Evolutionary conservation across 2,113 vertebrate genomes (phyloP).

Genomic region (Hystrix cristata): DNA sequence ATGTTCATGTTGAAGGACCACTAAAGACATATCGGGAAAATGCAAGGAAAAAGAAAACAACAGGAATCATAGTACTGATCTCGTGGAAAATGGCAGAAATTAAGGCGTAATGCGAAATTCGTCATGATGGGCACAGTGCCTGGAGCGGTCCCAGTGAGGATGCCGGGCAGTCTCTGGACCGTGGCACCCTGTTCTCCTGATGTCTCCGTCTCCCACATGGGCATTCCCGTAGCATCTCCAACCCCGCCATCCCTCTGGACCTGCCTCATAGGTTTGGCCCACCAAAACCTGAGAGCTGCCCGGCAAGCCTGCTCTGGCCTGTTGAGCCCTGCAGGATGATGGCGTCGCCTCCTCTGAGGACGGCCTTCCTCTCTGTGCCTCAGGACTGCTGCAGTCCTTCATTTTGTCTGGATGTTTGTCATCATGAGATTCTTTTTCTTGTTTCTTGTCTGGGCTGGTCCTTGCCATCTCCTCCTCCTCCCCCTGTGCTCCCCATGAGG

Average conservation of each 20-base stretch:
- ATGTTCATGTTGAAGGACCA: background rate
- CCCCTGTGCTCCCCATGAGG: background rate
- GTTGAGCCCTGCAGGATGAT: background rate
- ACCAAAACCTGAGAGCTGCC: constrained; percentile 57
- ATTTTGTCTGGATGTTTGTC: constrained; percentile 37
- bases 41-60: constrained; percentile 18
- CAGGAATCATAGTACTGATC: constrained; percentile 12
- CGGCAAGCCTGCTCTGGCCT: background rate
- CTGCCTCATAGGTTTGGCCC: constrained; percentile 58
- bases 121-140: constrained; percentile 48
- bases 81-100: constrained; percentile 52
- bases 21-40: constrained; percentile 21
- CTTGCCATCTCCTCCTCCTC: background rate
- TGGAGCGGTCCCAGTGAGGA: constrained; percentile 26
- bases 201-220: constrained; percentile 68
- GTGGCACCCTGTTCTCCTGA: constrained; percentile 59
- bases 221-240: constrained; percentile 56
- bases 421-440: constrained; percentile 3
- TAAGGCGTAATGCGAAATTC: constrained; percentile 54
- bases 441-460: background rate
- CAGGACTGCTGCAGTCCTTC: constrained; percentile 23
- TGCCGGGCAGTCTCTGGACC: constrained; percentile 52
- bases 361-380: constrained; percentile 52
- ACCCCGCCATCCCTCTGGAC: constrained; percentile 50
- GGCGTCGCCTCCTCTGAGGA: background rate